Percentiles rank a stretch among this genome's conserved stretches.
Conservation (phyloP, 1,140 invertebrate genomes). For the Drosophila repletoides region DNA sequence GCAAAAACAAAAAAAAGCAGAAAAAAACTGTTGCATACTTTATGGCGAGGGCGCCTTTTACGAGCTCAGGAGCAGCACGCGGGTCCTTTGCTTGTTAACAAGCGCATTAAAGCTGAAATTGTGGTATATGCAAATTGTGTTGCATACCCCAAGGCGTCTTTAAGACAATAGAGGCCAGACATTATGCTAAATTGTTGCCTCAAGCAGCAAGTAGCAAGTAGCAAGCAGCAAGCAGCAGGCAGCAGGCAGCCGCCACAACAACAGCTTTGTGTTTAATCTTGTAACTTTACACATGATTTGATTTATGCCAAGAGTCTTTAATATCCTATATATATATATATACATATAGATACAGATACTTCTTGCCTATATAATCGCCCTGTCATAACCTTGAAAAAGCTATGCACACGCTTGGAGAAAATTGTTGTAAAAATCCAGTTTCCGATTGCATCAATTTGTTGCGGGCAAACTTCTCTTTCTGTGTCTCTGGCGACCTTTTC, state of each 20-base stretch:
- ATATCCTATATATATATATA: neutral
- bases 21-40: slow-evolving; percentile 37
- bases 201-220: neutral
- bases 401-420: too few relatives aligned
- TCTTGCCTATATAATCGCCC: too few relatives aligned
- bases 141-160: slow-evolving; percentile 39
- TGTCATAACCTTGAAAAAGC: too few relatives aligned
- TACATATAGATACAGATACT: too few relatives aligned
- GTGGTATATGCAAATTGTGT: slow-evolving; percentile 50
- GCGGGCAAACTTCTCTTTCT: neutral
- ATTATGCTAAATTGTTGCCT: slow-evolving; percentile 5
- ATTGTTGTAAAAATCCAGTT: neutral
- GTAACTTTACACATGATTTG: slow-evolving; percentile 18
- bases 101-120: slow-evolving; percentile 45
- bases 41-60: slow-evolving; percentile 21
- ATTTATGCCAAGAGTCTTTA: slow-evolving; percentile 2
- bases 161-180: slow-evolving; percentile 16
- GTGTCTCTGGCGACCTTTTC: slow-evolving; percentile 1
- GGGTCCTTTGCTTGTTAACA: slow-evolving; percentile 32
- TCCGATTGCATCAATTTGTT: slow-evolving; percentile 18
- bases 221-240: too few relatives aligned
- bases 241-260: too few relatives aligned
- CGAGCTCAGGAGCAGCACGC: slow-evolving; percentile 3
- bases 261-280: slow-evolving; percentile 24
- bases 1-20: too few relatives aligned